These are phyloP conservation scores for Xestia ashworthii DNA, from an alignment of 2,888 invertebrate genomes.

Conservation along the genomic window DNA sequence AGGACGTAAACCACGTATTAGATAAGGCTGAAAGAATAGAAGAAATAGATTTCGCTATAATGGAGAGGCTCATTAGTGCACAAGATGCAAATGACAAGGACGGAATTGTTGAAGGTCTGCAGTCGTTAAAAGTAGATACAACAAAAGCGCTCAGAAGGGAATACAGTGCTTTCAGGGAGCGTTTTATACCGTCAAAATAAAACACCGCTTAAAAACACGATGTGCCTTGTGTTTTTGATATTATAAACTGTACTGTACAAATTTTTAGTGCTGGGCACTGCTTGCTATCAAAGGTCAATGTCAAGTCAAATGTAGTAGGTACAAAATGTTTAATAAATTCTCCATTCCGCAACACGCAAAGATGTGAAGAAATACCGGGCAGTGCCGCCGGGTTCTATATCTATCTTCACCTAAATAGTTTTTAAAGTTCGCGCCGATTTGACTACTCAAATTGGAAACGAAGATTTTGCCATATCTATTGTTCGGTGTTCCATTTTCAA, in stretches of 20 bases:
- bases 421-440: constrained; percentile 78
- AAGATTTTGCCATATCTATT: constrained; percentile 22
- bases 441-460: constrained; percentile 42
- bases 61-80: constrained; percentile 82
- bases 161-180: constrained; percentile 82
- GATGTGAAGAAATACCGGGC: constrained; percentile 19
- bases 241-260: neutral
- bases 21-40: constrained; percentile 85
- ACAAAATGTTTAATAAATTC: constrained; percentile 31
- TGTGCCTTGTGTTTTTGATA: constrained; percentile 69
- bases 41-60: constrained; percentile 84
- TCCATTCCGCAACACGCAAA: constrained; percentile 24
- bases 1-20: constrained; percentile 80
- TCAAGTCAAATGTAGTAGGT: constrained; percentile 18
- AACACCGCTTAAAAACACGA: constrained; percentile 35
- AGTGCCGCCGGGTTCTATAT: constrained; percentile 10
- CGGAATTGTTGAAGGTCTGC: constrained; percentile 80
- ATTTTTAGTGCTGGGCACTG: constrained; percentile 14
- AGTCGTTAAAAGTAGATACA: constrained; percentile 81
- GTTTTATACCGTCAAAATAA: constrained; percentile 78
- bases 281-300: constrained; percentile 37
- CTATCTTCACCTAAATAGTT: constrained; percentile 26
- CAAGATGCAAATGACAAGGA: constrained; percentile 81
- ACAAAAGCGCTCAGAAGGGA: constrained; percentile 84
- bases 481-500: constrained; percentile 20